Evolutionary conservation across 2,888 invertebrate genomes (phyloP), one percentile per base, ranked within the genome.

Genomic region (Lepidocyrtoides sp.): DNA sequence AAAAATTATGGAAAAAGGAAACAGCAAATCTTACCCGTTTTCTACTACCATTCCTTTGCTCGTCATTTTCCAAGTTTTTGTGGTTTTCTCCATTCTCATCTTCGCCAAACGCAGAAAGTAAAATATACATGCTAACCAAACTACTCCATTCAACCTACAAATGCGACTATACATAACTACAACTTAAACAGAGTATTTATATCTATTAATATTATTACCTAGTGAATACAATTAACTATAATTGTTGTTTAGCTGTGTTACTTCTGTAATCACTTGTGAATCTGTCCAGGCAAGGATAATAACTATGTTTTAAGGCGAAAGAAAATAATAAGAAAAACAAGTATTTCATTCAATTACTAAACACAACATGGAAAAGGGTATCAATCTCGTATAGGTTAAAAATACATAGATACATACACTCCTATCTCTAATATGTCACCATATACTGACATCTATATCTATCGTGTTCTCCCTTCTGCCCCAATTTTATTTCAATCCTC

Each of bases 271-370:
- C 75, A 90, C 90, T 91, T 91, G 91, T 87, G 91, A 91, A 91
- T 91, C 91, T 91, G 91, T 91, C 91, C 91, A 91, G 88, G 66
- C 91, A 81, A 81, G 91, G 91, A 91, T 91, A 89, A 89, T 89
- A 89, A 89, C 89, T 89, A 89, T 72, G 72, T 75, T 44, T 75
- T 88, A 88, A 88, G 88, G 54, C 32, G 54, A 87, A 63, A 54
- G 17, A 51, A 36, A 60, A 81, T 48, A 75, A 51, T 2, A 69
- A 69, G 36, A 36, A 36, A 36, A 69, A 0, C 5, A 44, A 41
- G 36, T 51, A 77, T 12, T 79, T 54, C 44, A 44, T 29, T 54
- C 79, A 54, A 41, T 7, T 7, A 72, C 23, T 36, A 36, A 36
- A 75, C 48, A 75, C 60, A 81, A 60, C 51, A 60, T 29, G 32